Base-by-base conservation (phyloP, 53 echinoderm and acorn worm genomes). In the Holothuria scabra region DNA sequence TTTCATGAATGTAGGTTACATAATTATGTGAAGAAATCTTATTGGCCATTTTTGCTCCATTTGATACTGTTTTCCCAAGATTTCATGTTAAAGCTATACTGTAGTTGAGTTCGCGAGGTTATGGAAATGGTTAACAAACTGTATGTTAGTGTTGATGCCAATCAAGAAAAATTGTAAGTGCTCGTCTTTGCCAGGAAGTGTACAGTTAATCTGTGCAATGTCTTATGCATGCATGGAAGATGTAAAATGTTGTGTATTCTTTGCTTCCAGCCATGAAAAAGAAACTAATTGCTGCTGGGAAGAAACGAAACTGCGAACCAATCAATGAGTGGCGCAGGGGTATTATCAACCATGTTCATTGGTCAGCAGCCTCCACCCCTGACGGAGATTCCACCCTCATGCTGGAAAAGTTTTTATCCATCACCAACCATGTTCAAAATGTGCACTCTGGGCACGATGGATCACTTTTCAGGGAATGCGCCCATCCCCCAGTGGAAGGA, bases 371-470 rank as follows among this genome's bases (percentile, higher is more conserved):
- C 23, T 84, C 89, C 46, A 76, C 76, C 2, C 82, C 70, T 23
- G 89, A 88, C 24, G 89, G 65, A 12, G 67, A 88, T 29, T 48
- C 58, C 12, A 84, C 76, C 13, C 32, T 83, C 14, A 67, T 52
- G 28, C 33, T 63, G 25, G 88, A 82, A 7, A 88, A 88, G 56
- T 88, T 62, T 74, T 12, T 28, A 11, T 83, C 83, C 37, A 48
- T 87, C 9, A 32, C 38, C 2, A 88, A 83, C 75, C 88, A 88
- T 25, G 29, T 88, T 28, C 84, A 88, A 33, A 57, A 57, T 9
- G 66, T 58, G 5, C 88, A 88, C 68, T 24, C 66, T 13, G 84
- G 84, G 1, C 84, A 89, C 22, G 86, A 88, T 10, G 86, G 88
- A 4, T 9, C 38, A 20, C 38, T 74, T 5, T 93, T 87, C 28